phyloP scores from a whole-genome alignment of 2,113 vertebrate genomes.

The Anarhynchus alexandrinus region DNA sequence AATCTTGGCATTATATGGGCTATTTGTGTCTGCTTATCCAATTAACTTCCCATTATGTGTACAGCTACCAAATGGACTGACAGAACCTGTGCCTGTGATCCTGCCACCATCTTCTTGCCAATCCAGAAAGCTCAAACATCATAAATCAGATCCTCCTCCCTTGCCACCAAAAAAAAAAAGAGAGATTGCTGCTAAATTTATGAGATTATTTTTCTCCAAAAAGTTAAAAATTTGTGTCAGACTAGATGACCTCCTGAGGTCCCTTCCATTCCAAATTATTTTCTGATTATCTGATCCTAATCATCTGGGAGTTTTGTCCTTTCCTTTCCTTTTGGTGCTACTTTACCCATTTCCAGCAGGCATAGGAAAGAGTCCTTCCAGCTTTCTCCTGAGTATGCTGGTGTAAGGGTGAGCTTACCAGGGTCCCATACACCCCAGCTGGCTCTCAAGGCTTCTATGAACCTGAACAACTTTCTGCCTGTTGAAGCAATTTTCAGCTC shows the following conservation, averaged over 20 bases:
- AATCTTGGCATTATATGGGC: neutral
- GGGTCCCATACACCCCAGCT: neutral
- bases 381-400: neutral
- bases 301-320: neutral
- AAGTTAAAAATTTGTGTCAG: neutral
- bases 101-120: neutral
- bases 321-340: neutral
- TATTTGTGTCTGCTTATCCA: neutral
- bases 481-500: neutral
- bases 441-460: neutral
- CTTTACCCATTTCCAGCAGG: neutral
- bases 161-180: neutral
- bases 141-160: neutral
- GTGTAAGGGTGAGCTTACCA: neutral
- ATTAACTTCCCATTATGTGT: neutral
- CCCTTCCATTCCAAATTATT: neutral
- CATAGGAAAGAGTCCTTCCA: neutral
- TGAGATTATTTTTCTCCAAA: fast-evolving
- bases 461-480: neutral
- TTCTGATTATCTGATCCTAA: neutral
- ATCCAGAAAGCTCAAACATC: neutral
- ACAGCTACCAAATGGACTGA: neutral
- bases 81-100: neutral
- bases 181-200: neutral
- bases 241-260: neutral